Percentiles rank a stretch among this genome's conserved stretches.
Conservation (phyloP, 2,888 invertebrate genomes). For the Hirtodrosophila histrioides region DNA sequence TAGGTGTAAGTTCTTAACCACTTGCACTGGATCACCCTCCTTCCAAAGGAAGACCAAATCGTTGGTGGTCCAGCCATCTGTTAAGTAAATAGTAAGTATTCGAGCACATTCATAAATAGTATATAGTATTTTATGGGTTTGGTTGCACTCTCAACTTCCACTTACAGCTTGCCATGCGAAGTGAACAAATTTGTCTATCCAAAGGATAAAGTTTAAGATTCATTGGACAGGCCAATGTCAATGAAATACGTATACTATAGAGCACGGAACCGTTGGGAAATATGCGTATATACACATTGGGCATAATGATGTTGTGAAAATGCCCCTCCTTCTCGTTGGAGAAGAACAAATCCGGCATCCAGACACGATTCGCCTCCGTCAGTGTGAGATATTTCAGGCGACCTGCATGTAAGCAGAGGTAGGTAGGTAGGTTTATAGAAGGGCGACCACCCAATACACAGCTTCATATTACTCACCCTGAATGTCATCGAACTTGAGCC, state of each 20-base stretch:
- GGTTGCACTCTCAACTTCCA: conserved; percentile 74
- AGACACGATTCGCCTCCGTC: conserved; percentile 97
- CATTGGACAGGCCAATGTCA: conserved; percentile 98
- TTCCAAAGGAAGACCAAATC: conserved; percentile 99
- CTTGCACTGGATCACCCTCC: conserved; percentile 97
- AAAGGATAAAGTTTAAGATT: conserved; percentile 97
- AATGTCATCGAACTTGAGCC: conserved; percentile 94
- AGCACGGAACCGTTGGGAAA: conserved; percentile 97
- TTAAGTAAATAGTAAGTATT: neutral
- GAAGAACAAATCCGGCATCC: conserved; percentile 99
- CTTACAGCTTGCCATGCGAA: conserved; percentile 99
- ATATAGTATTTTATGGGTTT: neutral
- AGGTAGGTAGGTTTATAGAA: neutral
- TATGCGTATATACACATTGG: conserved; percentile 98
- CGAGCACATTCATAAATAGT: neutral
- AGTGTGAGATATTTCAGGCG: conserved; percentile 95
- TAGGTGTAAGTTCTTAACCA: conserved; percentile 96
- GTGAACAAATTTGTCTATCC: conserved; percentile 97
- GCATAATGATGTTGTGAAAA: conserved; percentile 98
- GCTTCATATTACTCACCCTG: conserved; percentile 86
- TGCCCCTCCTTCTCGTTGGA: conserved; percentile 99
- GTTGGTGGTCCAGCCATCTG: conserved; percentile 99
- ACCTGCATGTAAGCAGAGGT: conserved; percentile 85
- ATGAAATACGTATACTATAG: conserved; percentile 98
- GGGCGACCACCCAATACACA: neutral